These are phyloP conservation scores for Neoascia interrupta DNA, from an alignment of 2,888 invertebrate species.

Conservation along the genomic window DNA sequence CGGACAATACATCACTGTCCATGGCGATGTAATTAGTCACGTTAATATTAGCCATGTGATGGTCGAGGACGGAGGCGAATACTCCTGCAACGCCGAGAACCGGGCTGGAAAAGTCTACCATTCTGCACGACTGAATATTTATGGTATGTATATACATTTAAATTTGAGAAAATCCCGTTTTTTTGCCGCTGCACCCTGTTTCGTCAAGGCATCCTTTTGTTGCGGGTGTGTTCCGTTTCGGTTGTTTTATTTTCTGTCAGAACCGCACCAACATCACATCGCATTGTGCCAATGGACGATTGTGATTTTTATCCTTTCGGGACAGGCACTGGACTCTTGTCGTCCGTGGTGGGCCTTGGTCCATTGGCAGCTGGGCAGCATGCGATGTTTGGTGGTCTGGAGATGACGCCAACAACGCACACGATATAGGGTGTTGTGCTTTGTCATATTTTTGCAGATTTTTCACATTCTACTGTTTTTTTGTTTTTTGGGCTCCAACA, in stretches of 20 bases:
- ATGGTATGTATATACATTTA: conserved; percentile 84
- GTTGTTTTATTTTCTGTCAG: conserved; percentile 7
- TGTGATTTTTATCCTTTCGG: conserved; percentile 46
- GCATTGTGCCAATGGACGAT: conserved; percentile 51
- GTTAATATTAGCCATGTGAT: conserved; percentile 90
- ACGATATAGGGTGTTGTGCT: conserved; percentile 34
- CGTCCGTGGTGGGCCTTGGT: no score
- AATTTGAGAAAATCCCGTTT: conserved; percentile 62
- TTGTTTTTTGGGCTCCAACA: no score
- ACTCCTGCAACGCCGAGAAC: conserved; percentile 88
- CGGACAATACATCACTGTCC: conserved; percentile 87
- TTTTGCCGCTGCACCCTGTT: conserved; percentile 34
- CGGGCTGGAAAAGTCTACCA: conserved; percentile 87
- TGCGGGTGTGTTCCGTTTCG: background rate
- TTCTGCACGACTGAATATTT: conserved; percentile 88
- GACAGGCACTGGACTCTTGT: conserved; percentile 13
- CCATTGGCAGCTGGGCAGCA: conserved; percentile 19
- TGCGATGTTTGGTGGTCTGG: conserved; percentile 11
- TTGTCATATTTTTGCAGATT: conserved; percentile 40
- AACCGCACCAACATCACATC: conserved; percentile 22
- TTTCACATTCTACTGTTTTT: conserved; percentile 1
- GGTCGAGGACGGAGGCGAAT: conserved; percentile 90
- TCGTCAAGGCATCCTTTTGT: conserved; percentile 40
- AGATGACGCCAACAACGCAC: background rate
- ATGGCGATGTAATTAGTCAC: conserved; percentile 90